Base-by-base conservation (phyloP, 2,888 invertebrate genomes). In the Amphimallon solstitiale region DNA sequence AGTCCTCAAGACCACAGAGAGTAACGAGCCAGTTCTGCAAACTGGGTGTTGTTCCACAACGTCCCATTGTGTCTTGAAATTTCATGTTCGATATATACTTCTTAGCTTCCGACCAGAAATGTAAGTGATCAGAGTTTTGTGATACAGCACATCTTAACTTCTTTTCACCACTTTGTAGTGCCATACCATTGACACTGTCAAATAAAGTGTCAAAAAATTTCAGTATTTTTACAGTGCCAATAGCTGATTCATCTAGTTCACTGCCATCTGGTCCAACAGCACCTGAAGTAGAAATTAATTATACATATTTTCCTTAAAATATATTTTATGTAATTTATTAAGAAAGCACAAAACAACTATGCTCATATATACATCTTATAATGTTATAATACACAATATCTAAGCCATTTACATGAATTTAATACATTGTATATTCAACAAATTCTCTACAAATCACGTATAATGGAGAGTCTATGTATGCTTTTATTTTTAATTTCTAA, bases 11-110 rank as follows among this genome's bases (percentile, higher is more conserved):
- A 14, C 51, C 56, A 61, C 60, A 19, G 3, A 68, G 29, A 17
- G 66, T 68, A 10, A n/a, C 6, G 7, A 64, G 56, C 61, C 48
- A 68, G 51, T 68, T 66, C 34, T 34, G 46, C 6, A 68, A 12
- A 1, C 12, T 37, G 2, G 60, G 63, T 4, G 63, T 52, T 12
- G 35, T 19, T 34, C 7, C 5, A 12, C 29, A 14, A 12, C 17
- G 15, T 38, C 29, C 46, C 3, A 37, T 14, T 37, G 34, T 37
- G 1, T 17, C 23, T 52, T 40, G 15, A 63, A 63, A 63, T 12
- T 49, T 21, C 37, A 63, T 63, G 40, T 63, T 49, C 19, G 19
- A 7, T 10, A 63, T 6, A 5, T 17, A 10, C 14, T 60, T 38
- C 10, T 12, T 29, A 19, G 51, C 51, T 12, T n/a, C 15, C 29